Evolutionary conservation across 2,113 vertebrate species (phyloP).

Genomic region (Tinamus guttatus): DNA sequence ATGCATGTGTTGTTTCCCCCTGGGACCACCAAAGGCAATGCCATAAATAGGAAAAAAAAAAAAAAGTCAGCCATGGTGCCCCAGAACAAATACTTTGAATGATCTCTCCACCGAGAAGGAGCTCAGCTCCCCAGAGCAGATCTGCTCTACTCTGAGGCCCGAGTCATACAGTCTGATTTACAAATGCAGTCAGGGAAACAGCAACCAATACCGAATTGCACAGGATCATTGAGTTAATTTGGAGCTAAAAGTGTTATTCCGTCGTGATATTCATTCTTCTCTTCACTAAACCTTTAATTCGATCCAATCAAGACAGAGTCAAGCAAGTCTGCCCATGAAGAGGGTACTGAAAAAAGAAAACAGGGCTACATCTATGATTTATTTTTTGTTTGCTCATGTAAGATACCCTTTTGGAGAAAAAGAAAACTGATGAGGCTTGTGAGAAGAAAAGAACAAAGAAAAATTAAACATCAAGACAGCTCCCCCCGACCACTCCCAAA

Average conservation of each 20-base stretch:
- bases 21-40: neutral
- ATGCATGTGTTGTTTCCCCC: fast-evolving
- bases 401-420: neutral
- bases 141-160: no score
- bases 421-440: neutral
- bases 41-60: neutral
- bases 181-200: neutral
- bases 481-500: neutral
- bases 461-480: neutral
- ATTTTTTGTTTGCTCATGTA: neutral
- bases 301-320: neutral
- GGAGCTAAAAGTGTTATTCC: neutral
- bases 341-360: neutral
- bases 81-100: neutral
- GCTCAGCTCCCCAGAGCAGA: neutral
- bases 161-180: neutral
- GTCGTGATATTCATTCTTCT: neutral
- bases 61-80: no score
- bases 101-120: neutral
- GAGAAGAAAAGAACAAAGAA: neutral
- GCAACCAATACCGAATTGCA: neutral
- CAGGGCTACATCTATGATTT: neutral
- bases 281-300: neutral
- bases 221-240: neutral
- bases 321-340: neutral